A percentile compares a stretch with the other conserved stretches of the same genome.
phyloP scores from a whole-genome alignment of 1,140 invertebrate genomes.

The Lepidurus arcticus region DNA sequence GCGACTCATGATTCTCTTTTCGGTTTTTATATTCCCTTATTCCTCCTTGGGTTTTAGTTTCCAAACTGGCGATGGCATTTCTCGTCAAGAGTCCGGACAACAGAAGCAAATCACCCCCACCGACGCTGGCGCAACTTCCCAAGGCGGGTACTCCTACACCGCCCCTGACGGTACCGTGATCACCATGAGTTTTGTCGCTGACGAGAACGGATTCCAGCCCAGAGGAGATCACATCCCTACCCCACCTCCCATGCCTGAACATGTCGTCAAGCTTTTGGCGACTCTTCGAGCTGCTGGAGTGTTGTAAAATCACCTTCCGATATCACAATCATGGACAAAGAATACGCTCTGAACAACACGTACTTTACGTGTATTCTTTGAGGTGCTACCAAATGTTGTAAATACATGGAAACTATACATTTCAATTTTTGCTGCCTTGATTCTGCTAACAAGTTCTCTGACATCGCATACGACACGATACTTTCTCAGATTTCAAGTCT shows the following conservation, averaged over 20 bases:
- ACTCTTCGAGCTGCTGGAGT: conserved; percentile 25
- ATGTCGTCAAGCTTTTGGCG: conserved; percentile 47
- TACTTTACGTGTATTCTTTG: no score
- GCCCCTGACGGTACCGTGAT: conserved; percentile 60
- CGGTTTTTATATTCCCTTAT: conserved; percentile 25
- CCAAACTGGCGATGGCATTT: conserved; percentile 31
- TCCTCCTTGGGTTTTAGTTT: conserved; percentile 24
- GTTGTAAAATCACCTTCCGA: conserved; percentile 19
- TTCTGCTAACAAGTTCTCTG: no score
- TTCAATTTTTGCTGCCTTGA: no score
- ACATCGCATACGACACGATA: no score
- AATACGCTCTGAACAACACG: no score
- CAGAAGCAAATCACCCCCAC: conserved; percentile 31
- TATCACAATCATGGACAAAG: not conserved
- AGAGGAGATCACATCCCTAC: conserved; percentile 75
- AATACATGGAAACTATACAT: no score
- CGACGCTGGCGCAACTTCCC: conserved; percentile 43
- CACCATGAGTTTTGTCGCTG: conserved; percentile 67
- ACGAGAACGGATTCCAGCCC: conserved; percentile 75
- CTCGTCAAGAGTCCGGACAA: conserved; percentile 1
- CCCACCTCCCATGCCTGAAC: conserved; percentile 70
- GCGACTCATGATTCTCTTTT: not conserved
- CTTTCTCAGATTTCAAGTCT: no score
- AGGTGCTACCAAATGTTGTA: no score
- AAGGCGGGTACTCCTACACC: conserved; percentile 68